Conservation (phyloP, 1,140 invertebrate genomes). For the Brachionus paranguensis region DNA sequence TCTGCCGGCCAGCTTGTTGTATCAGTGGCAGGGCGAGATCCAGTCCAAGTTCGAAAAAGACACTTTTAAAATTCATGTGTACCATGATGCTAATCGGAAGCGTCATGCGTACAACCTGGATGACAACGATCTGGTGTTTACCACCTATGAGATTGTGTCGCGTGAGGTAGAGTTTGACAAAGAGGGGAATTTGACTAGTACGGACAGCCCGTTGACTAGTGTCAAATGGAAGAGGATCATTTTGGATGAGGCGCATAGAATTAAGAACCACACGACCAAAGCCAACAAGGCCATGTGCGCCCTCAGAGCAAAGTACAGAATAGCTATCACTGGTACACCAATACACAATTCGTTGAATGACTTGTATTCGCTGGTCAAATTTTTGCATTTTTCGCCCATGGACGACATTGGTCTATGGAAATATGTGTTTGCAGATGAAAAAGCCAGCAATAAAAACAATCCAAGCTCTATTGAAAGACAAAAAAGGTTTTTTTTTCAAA, state of each 20-base stretch:
- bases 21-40: constrained; percentile 81
- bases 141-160: constrained; percentile 98
- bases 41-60: constrained; percentile 61
- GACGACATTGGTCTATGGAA: constrained; percentile 69
- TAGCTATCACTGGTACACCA: constrained; percentile 86
- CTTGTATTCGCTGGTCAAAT: constrained; percentile 78
- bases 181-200: constrained; percentile 72
- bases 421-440: constrained; percentile 41
- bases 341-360: constrained; percentile 87
- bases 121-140: constrained; percentile 79
- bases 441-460: not conserved
- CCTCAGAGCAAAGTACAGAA: constrained; percentile 63
- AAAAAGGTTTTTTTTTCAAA: not conserved
- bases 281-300: constrained; percentile 66
- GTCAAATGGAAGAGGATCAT: constrained; percentile 77
- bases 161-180: constrained; percentile 66
- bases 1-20: constrained; percentile 69
- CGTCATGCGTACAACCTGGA: constrained; percentile 57
- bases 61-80: constrained; percentile 64
- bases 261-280: constrained; percentile 76
- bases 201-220: constrained; percentile 55
- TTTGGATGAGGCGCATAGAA: constrained; percentile 83
- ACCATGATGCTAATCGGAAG: constrained; percentile 74
- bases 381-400: constrained; percentile 75
- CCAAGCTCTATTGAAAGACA: constrained; percentile 15